Percentiles rank a stretch among this genome's conserved stretches.
Conservation (phyloP, 2,797 vertebrate species). For the Sebastes trivittatus region DNA sequence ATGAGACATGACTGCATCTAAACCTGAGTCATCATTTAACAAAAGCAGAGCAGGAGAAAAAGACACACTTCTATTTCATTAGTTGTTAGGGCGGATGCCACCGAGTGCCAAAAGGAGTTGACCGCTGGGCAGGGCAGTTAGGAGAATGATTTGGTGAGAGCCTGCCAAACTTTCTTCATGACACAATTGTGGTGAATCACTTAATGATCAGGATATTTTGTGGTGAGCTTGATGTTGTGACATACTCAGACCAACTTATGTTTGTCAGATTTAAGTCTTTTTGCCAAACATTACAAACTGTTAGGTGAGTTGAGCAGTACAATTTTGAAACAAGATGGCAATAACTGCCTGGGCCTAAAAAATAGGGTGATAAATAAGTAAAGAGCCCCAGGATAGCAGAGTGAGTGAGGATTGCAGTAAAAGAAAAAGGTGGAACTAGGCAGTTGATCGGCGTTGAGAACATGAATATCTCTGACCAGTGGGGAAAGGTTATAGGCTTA, state of each 20-base stretch:
- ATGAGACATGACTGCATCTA: background rate
- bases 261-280: background rate
- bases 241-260: background rate
- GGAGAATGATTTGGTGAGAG: background rate
- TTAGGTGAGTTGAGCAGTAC: background rate
- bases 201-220: background rate
- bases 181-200: background rate
- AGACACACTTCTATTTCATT: background rate
- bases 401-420: background rate
- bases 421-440: background rate
- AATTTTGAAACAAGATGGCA: background rate
- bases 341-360: background rate
- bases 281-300: background rate
- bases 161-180: background rate
- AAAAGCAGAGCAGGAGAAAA: background rate
- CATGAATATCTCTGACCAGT: background rate
- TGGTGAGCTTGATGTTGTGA: background rate
- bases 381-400: background rate
- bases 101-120: background rate
- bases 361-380: background rate
- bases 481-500: background rate
- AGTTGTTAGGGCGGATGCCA: background rate
- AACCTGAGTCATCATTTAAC: background rate
- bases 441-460: background rate
- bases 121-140: no score